These are phyloP conservation scores for Gymnorhina tibicen DNA, from an alignment of 2,113 vertebrate species.

Conservation along the genomic window DNA sequence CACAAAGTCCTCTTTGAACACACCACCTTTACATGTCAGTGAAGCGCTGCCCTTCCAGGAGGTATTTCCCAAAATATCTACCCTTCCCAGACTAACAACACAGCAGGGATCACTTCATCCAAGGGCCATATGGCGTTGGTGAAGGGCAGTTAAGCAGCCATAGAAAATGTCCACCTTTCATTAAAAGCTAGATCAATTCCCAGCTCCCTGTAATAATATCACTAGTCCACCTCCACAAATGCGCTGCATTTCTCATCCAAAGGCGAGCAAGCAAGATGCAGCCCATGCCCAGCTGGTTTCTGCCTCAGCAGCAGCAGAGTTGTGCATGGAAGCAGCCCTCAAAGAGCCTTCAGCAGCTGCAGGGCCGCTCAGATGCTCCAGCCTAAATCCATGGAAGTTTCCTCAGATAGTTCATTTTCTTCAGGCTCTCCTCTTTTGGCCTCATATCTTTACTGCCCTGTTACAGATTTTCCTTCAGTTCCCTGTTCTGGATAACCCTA, in stretches of 20 bases:
- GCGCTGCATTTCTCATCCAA: neutral
- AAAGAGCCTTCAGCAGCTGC: neutral
- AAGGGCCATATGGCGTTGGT: fast-evolving
- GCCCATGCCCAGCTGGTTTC: neutral
- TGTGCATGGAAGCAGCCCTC: neutral
- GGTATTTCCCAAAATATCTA: neutral
- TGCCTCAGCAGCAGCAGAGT: neutral
- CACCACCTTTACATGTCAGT: fast-evolving
- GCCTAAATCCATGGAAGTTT: neutral
- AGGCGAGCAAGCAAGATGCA: neutral
- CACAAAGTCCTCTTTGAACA: neutral
- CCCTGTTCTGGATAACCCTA: fast-evolving
- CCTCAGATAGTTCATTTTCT: neutral
- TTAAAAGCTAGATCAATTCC: neutral
- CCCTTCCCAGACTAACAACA: neutral
- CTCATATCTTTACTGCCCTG: neutral
- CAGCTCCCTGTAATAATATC: neutral
- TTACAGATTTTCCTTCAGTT: neutral
- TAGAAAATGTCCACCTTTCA: neutral
- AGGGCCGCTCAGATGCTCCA: neutral
- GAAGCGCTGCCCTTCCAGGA: neutral
- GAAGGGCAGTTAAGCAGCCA: neutral
- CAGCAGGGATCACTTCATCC: neutral
- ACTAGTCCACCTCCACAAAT: fast-evolving
- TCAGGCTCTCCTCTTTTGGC: neutral